Conservation (phyloP, 1,140 invertebrate species). For the Augochlora pura region DNA sequence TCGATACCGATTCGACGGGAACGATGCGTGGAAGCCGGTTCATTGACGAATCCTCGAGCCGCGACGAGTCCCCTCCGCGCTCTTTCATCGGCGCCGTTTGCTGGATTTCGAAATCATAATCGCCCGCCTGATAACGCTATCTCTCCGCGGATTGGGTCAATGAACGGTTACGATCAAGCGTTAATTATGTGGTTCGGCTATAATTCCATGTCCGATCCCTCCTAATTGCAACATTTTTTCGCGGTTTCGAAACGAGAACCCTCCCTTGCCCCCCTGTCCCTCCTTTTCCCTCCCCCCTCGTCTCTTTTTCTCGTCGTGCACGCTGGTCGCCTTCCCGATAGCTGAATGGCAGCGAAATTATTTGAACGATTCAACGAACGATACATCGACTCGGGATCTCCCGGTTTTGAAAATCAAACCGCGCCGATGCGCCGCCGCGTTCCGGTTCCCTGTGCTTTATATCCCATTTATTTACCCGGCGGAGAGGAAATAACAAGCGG, state of each 20-base stretch:
- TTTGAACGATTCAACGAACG: background rate
- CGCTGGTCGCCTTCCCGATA: too few relatives aligned
- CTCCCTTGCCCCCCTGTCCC: background rate
- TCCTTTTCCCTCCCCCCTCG: background rate
- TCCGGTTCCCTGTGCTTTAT: constrained; percentile 27
- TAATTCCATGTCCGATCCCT: background rate
- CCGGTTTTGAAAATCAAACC: background rate
- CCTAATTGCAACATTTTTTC: background rate
- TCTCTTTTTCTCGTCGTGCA: background rate
- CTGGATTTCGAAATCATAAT: constrained; percentile 48
- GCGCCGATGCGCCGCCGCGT: background rate
- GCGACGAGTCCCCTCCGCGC: too few relatives aligned
- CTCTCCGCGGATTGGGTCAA: constrained; percentile 51
- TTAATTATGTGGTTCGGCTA: constrained; percentile 17
- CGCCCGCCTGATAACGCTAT: constrained; percentile 50
- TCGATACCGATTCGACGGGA: background rate
- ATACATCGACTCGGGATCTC: background rate
- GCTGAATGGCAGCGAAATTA: background rate
- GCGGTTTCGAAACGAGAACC: background rate
- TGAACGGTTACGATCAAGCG: constrained; percentile 29
- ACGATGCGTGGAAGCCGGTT: background rate
- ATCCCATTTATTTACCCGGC: constrained; percentile 31
- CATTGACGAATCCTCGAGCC: background rate
- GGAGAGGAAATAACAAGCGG: constrained; percentile 40
- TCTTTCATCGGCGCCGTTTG: background rate